These are phyloP conservation scores for Thalassaphorura encarpata DNA, from an alignment of 1,140 invertebrate species.

Conservation along the genomic window DNA sequence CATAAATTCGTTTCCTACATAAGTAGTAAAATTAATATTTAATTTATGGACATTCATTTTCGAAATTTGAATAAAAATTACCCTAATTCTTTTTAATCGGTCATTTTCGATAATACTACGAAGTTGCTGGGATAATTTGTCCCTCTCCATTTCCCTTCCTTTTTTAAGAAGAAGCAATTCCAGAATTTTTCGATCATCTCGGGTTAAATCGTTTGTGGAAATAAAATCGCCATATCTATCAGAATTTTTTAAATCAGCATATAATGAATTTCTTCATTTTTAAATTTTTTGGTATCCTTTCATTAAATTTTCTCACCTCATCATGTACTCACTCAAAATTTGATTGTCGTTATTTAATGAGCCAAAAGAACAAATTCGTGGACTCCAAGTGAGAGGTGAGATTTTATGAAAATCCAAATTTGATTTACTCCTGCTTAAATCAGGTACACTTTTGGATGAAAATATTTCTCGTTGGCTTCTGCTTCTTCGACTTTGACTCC, in stretches of 20 bases:
- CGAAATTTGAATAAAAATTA: background rate
- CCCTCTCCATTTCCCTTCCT: slow-evolving; percentile 28
- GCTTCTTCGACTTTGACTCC: too few relatives aligned
- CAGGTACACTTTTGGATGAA: slow-evolving; percentile 14
- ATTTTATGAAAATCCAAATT: slow-evolving; percentile 28
- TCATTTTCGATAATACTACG: slow-evolving; percentile 22
- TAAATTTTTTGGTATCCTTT: background rate
- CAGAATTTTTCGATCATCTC: slow-evolving; percentile 29
- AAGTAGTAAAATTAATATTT: background rate
- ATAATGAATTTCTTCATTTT: background rate
- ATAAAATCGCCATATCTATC: slow-evolving; percentile 25
- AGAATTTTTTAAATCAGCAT: background rate
- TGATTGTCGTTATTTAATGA: slow-evolving; percentile 16
- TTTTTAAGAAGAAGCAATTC: slow-evolving; percentile 26
- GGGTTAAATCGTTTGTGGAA: slow-evolving; percentile 5
- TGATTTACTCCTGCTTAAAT: slow-evolving; percentile 4
- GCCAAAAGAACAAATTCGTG: slow-evolving; percentile 24
- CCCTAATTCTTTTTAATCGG: slow-evolving; percentile 1
- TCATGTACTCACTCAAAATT: slow-evolving; percentile 20
- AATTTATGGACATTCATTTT: too few relatives aligned
- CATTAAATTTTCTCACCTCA: slow-evolving; percentile 14
- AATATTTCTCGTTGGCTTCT: background rate
- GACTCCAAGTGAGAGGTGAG: slow-evolving; percentile 11
- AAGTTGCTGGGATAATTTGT: slow-evolving; percentile 21
- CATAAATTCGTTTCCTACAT: background rate